Evolutionary conservation across 1,140 invertebrate genomes (phyloP).

Genomic region (Cotesia vestalis): DNA sequence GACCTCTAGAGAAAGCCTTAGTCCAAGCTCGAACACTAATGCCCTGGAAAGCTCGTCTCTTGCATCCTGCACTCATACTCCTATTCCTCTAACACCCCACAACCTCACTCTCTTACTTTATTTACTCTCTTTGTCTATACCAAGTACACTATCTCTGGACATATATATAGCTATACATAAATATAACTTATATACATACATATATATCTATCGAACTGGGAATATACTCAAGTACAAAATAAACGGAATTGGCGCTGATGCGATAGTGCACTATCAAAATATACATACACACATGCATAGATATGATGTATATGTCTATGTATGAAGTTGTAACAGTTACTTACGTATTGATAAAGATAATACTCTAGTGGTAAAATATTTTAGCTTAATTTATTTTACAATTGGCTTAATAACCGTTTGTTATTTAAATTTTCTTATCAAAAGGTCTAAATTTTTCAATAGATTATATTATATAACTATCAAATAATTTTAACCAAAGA

Average conservation of each 20-base stretch:
- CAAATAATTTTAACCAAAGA: too few species aligned
- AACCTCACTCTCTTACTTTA: neutral
- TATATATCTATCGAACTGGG: constrained; percentile 7
- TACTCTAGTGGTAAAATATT: constrained; percentile 2
- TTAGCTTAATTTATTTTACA: neutral
- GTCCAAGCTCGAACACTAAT: constrained; percentile 47
- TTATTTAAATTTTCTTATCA: constrained; percentile 11
- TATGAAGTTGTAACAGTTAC: constrained; percentile 21
- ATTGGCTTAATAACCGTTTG: neutral
- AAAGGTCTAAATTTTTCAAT: neutral
- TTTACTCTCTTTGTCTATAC: constrained; percentile 13
- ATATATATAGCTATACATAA: constrained; percentile 6
- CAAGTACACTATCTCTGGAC: neutral
- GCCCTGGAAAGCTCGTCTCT: constrained; percentile 50
- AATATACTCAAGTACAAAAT: constrained; percentile 15
- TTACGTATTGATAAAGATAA: constrained; percentile 35
- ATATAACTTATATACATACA: constrained; percentile 20
- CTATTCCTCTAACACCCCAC: neutral
- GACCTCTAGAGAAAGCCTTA: constrained; percentile 55
- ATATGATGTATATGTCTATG: too few species aligned
- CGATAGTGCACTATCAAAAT: constrained; percentile 35
- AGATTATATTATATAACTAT: too few species aligned
- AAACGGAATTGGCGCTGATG: constrained; percentile 34
- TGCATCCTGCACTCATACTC: constrained; percentile 23
- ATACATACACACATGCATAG: neutral